Conservation (phyloP, 2,888 invertebrate genomes). For the Malacosoma neustria region DNA sequence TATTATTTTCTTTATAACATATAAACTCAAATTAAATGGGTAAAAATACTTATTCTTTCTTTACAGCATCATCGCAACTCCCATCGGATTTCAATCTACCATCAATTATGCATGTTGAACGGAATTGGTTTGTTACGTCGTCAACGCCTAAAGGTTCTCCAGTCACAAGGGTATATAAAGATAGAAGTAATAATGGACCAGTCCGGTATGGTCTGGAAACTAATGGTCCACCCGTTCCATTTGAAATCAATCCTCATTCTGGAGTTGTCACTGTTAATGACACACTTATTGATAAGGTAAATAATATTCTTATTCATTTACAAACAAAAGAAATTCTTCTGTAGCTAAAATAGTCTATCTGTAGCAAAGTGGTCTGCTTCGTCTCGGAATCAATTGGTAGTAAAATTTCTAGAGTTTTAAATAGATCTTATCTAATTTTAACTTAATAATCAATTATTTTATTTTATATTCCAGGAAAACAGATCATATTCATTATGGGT, state of each 20-base stretch:
- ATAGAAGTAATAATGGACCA: constrained; percentile 77
- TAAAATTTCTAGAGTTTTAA: too few species aligned
- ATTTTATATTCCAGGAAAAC: constrained; percentile 48
- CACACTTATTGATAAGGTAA: constrained; percentile 84
- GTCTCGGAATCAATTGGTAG: too few species aligned
- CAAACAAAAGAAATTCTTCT: too few species aligned
- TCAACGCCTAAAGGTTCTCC: constrained; percentile 82
- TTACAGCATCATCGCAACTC: constrained; percentile 61
- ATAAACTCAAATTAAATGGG: too few species aligned
- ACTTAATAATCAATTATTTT: too few species aligned
- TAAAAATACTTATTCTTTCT: too few species aligned
- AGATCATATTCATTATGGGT: constrained; percentile 60
- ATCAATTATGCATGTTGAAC: constrained; percentile 79
- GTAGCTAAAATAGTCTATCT: too few species aligned
- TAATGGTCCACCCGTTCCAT: constrained; percentile 77
- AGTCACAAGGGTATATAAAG: constrained; percentile 81
- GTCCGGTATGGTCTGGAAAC: constrained; percentile 82
- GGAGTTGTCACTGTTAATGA: constrained; percentile 88
- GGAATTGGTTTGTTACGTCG: constrained; percentile 85
- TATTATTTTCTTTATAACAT: too few species aligned
- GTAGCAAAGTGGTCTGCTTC: too few species aligned
- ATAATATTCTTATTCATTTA: not conserved
- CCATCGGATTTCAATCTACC: constrained; percentile 75
- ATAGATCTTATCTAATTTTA: too few species aligned
- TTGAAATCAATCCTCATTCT: constrained; percentile 82